These are phyloP conservation scores for Ciconia nigra DNA, from an alignment of 2,797 vertebrate genomes.

Conservation along the genomic window DNA sequence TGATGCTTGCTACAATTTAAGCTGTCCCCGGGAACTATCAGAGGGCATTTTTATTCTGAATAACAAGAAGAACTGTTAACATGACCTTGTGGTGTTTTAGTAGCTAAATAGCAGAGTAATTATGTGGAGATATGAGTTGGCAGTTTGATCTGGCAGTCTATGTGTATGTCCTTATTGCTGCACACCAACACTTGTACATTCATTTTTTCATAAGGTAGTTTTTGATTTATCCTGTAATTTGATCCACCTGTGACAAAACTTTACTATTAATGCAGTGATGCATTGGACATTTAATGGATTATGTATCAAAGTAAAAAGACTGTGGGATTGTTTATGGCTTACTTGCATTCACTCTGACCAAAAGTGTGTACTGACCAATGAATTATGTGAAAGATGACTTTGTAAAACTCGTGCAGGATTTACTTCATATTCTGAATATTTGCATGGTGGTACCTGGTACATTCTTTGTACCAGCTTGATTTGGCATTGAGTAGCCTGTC, in stretches of 20 bases:
- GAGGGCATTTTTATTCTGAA: not conserved
- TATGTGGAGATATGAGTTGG: not conserved
- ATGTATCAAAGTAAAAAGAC: not conserved
- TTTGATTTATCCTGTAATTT: not conserved
- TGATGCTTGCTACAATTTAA: not conserved
- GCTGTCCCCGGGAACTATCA: not conserved
- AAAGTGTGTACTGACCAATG: not conserved
- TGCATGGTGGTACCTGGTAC: not conserved
- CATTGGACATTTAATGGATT: not conserved
- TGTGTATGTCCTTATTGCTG: not conserved
- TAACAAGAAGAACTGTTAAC: not conserved
- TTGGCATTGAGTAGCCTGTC: not conserved
- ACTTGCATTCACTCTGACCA: not conserved
- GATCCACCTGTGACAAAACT: not conserved
- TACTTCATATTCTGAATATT: not conserved
- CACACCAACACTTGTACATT: rapidly evolving
- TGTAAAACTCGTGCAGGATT: not conserved
- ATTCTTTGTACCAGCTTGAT: not conserved
- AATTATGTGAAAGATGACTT: not conserved
- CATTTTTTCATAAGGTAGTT: not conserved
- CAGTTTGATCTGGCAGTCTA: not conserved
- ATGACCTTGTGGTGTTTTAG: not conserved
- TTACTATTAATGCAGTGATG: not conserved
- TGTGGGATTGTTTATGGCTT: not conserved
- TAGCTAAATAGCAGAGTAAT: not conserved